phyloP scores from a whole-genome alignment of 2,888 invertebrate genomes.

The Caenorhabditis auriculariae region DNA sequence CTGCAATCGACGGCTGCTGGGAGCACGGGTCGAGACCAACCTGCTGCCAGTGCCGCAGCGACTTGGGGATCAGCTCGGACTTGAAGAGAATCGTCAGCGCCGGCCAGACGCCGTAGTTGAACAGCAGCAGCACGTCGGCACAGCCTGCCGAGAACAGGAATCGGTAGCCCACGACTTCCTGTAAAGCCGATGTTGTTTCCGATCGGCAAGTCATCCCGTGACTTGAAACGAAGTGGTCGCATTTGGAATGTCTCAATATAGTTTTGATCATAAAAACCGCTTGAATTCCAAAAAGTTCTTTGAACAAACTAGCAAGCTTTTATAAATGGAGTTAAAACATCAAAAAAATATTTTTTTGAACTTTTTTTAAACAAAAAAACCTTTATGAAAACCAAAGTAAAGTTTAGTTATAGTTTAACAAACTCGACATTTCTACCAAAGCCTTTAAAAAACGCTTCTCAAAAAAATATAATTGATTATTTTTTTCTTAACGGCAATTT shows the following conservation, averaged over 20 bases:
- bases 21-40: constrained; percentile 10
- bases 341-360: background rate
- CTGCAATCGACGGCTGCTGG: no score
- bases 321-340: background rate
- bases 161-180: constrained; percentile 60
- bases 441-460: no score
- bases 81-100: constrained; percentile 54
- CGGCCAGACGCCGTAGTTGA: constrained; percentile 59
- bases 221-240: no score
- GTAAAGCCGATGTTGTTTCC: background rate
- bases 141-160: constrained; percentile 53
- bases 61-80: constrained; percentile 47
- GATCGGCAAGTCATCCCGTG: no score
- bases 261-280: no score
- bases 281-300: no score
- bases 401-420: no score
- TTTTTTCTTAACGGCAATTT: no score
- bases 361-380: constrained; percentile 1
- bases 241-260: no score
- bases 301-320: no score
- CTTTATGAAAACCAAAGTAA: constrained; percentile 3
- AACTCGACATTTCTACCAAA: no score
- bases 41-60: constrained; percentile 54
- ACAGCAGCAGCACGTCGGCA: constrained; percentile 52
- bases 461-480: no score